Evolutionary conservation across 1,140 invertebrate genomes (phyloP).

Genomic region (Pseudomyrmex flavicornis): DNA sequence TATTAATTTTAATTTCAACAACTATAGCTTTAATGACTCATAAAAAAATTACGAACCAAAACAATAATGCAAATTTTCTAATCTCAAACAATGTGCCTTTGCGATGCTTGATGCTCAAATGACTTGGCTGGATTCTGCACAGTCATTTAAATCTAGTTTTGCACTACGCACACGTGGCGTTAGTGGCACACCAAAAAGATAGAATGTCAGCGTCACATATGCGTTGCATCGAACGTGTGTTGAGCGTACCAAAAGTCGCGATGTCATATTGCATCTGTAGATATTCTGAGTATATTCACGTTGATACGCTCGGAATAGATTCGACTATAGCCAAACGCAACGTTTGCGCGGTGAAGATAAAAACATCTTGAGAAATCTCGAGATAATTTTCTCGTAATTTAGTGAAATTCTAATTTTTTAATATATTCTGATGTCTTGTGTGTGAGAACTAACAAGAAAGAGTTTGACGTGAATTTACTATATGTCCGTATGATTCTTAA

Average conservation of each 20-base stretch:
- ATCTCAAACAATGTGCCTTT: too few species aligned
- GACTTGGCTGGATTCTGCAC: too few species aligned
- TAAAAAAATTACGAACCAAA: too few species aligned
- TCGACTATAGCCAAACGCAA: slow-evolving; percentile 10
- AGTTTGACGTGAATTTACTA: not conserved
- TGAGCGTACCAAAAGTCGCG: slow-evolving; percentile 6
- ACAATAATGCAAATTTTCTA: too few species aligned
- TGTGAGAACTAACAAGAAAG: not conserved
- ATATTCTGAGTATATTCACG: not conserved
- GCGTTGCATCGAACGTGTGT: not conserved
- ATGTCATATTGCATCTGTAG: slow-evolving; percentile 62
- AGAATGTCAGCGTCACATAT: too few species aligned
- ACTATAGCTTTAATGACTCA: too few species aligned
- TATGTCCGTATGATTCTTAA: not conserved
- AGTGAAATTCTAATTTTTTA: not conserved
- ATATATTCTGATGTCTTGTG: not conserved
- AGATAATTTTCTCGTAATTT: not conserved
- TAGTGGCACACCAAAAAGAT: too few species aligned
- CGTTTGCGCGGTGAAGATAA: not conserved
- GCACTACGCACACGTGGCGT: too few species aligned
- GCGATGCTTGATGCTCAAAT: too few species aligned
- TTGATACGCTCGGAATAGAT: slow-evolving; percentile 26
- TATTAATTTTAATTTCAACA: too few species aligned
- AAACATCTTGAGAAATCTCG: slow-evolving; percentile 8
- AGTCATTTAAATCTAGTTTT: too few species aligned